phyloP scores from a whole-genome alignment of 2,797 vertebrate genomes.

The Coracias cyanogaster region DNA sequence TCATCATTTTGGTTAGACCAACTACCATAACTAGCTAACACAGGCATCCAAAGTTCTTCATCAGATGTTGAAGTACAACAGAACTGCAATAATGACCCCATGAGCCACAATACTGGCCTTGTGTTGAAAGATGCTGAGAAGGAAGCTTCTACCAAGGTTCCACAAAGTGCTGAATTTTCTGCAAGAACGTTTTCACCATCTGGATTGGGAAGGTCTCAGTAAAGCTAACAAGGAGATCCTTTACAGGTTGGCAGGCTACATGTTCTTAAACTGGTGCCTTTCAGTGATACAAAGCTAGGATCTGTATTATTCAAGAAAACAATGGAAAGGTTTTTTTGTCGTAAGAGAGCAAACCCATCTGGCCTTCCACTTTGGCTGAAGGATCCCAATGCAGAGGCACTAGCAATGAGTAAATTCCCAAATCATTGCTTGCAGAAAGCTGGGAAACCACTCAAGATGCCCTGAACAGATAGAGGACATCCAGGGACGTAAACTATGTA shows the following conservation, averaged over 20 bases:
- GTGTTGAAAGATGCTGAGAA: neutral
- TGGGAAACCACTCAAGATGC: neutral
- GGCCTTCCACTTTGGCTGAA: neutral
- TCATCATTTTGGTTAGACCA: neutral
- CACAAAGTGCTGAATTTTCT: neutral
- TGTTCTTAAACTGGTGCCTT: neutral
- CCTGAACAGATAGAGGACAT: neutral
- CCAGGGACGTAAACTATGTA: neutral
- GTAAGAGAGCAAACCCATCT: neutral
- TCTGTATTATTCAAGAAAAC: neutral
- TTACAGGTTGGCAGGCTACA: neutral
- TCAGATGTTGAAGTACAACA: neutral
- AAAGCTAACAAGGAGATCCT: neutral
- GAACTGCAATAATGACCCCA: neutral
- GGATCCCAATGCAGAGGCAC: neutral
- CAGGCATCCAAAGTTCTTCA: neutral
- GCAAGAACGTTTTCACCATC: fast-evolving
- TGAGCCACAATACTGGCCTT: neutral
- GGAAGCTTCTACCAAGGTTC: neutral
- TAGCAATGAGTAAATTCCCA: neutral
- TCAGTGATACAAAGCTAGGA: neutral
- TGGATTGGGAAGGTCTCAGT: neutral
- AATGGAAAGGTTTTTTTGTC: fast-evolving
- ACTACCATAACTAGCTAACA: neutral
- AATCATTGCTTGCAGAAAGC: too few relatives aligned